Evolutionary conservation across 2,797 vertebrate species (phyloP), one percentile per base, ranked within the genome.

Genomic region (Buceros bicornis): DNA sequence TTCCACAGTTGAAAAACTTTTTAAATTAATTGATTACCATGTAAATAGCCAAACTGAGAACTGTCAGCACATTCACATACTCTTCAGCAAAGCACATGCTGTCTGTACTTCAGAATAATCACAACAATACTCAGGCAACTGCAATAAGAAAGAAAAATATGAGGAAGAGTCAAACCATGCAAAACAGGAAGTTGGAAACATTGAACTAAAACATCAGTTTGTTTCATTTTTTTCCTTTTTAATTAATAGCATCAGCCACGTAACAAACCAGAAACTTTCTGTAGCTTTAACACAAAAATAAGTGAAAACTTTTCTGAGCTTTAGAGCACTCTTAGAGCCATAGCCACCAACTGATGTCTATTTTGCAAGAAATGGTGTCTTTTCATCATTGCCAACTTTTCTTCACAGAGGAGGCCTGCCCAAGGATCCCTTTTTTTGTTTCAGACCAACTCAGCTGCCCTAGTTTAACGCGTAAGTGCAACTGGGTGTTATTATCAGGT

Each of bases 381-480:
- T 31, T 0, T 35, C 6, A 2, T 0, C 16, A 8, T 19, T 3
- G 0, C 7, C 13, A 53, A 6, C 9, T 12, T 20, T 3, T 3
- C 25, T 19, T 7, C 12, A 16, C 2, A 8, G 5, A 22, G 0
- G 2, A 0, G 0, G 1, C 9, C 17, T 45, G 3, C 28, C 29
- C 29, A 71, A 60, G 2, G 20, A 18, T 53, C 33, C 16, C 57
- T 65, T 72, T 28, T 8, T 31, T 47, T 37, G 4, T 28, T 76
- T 51, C 56, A 82, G 29, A 54, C 12, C 35, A 48, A 11, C 48
- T 66, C 74, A 80, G 29, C 35, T 80, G 56, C 18, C 29, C 13
- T 31, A 19, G 35, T 45, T 64, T 42, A 80, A 73, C 2, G 2
- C 2, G 0, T 22, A 58, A 61, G 6, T 33, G 33, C 43, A 47